phyloP scores from a whole-genome alignment of 2,113 vertebrate species.

The Sinocyclocheilus maitianheensis region DNA sequence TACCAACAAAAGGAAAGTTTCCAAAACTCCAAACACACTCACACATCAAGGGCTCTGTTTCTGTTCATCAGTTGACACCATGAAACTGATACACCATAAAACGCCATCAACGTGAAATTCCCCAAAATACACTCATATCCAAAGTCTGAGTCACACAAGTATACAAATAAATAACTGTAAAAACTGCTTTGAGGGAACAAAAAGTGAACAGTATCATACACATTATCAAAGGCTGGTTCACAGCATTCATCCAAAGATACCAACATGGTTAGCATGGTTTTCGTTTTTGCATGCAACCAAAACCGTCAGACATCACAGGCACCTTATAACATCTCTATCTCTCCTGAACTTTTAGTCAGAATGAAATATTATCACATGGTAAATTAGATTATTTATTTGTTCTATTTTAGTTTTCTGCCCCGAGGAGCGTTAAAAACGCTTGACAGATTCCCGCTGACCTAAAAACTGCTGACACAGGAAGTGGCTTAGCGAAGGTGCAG shows the following conservation, averaged over 20 bases:
- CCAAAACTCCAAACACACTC: neutral
- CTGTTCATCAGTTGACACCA: neutral
- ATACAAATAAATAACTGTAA: neutral
- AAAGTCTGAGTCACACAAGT: constrained; percentile 3
- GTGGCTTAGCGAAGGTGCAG: constrained; percentile 5
- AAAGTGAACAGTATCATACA: neutral
- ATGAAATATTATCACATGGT: too few species aligned
- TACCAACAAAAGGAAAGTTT: neutral
- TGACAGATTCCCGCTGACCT: constrained; percentile 11
- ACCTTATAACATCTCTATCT: neutral
- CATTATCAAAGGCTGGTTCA: neutral
- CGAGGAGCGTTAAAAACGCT: neutral
- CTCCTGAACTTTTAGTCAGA: neutral
- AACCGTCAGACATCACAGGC: neutral
- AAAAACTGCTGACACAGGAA: constrained; percentile 22
- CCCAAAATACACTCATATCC: neutral
- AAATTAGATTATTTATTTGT: constrained; percentile 12
- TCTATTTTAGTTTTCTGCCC: constrained; percentile 1
- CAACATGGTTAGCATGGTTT: neutral
- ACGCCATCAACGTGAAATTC: neutral
- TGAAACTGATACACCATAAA: neutral
- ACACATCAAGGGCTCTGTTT: neutral
- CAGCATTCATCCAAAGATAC: neutral
- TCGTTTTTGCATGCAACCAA: neutral
- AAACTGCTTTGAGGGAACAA: neutral